Evolutionary conservation across 2,113 vertebrate genomes (phyloP), one percentile per base, ranked within the genome.

Genomic region (Callionymus lyra): DNA sequence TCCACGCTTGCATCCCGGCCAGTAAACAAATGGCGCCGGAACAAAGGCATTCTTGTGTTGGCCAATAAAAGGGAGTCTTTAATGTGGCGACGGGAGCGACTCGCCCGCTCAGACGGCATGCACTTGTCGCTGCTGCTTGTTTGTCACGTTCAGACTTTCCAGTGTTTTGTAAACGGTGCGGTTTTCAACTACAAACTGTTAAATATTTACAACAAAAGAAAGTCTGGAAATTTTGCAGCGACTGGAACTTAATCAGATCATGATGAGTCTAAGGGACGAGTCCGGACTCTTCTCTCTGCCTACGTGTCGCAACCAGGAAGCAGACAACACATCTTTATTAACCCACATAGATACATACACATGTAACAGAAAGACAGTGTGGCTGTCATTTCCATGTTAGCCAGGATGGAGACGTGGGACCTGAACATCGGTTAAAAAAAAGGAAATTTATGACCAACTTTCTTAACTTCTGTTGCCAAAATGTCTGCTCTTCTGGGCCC

Each of bases 1-100:
- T 27, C 21, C 21, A 27, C 21, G 21, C 21, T 27, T 4, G 4
- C 21, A 8, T 8, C 21, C 21, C 21, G 21, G 21, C 21, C 21
- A 27, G 21, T 8, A 27, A 5, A 27, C 21, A 27, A 27, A 27
- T 8, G 8, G 4, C 59, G 41, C 16, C 3, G 11, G n/a, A 6
- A 70, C 60, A 63, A 58, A 63, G 57, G 44, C 65, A 70, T 74
- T 76, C 50, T 60, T 68, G 60, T 21, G 50, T 65, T 49, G 1
- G 35, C 53, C 31, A 31, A 57, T 73, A 76, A 73, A 80, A 64
- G 16, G 6, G 9, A 27, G 33, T 16, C 70, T 77, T 69, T 76
- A 59, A 76, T 77, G 77, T 69, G 63, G 60, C 46, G 0, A 8
- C 21, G 21, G 21, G 21, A 27, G 38, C 31, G 17, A 16, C n/a